Percentiles rank a stretch among this genome's conserved stretches.
Conservation (phyloP, 1,140 invertebrate genomes). For the Macrosteles quadrilineatus region DNA sequence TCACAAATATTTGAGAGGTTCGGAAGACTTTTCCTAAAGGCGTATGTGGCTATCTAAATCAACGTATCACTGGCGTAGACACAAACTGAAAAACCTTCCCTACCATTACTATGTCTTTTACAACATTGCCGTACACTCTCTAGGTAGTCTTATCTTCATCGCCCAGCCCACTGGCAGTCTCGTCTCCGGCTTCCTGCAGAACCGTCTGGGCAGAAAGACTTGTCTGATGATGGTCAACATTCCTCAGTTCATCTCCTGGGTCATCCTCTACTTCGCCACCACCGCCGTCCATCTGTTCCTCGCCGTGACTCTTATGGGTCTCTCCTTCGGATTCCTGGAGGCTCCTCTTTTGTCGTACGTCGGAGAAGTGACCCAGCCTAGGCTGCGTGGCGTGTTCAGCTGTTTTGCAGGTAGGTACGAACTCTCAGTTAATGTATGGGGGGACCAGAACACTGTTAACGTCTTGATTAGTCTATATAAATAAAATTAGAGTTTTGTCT, state of each 20-base stretch:
- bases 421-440: no score
- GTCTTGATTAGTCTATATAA: no score
- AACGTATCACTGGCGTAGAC: no score
- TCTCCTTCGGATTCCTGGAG: slow-evolving; percentile 53
- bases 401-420: slow-evolving; percentile 33
- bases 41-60: no score
- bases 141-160: slow-evolving; percentile 44
- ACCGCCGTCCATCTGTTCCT: slow-evolving; percentile 35
- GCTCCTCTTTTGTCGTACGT: slow-evolving; percentile 58
- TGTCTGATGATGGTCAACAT: slow-evolving; percentile 45
- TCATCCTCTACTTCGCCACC: slow-evolving; percentile 37
- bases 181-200: slow-evolving; percentile 40
- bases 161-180: slow-evolving; percentile 43
- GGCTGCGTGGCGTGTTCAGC: slow-evolving; percentile 39
- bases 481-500: no score
- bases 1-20: no score
- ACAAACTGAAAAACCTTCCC: no score
- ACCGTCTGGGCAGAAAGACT: slow-evolving; percentile 40
- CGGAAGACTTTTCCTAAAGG: no score
- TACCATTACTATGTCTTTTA: no score
- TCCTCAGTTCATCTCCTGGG: slow-evolving; percentile 42
- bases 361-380: slow-evolving; percentile 55
- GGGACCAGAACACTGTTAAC: no score
- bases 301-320: slow-evolving; percentile 39
- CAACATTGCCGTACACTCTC: slow-evolving; percentile 7